Evolutionary conservation across 2,113 vertebrate species (phyloP), one percentile per base, ranked within the genome.

Genomic region (Ictalurus punctatus): DNA sequence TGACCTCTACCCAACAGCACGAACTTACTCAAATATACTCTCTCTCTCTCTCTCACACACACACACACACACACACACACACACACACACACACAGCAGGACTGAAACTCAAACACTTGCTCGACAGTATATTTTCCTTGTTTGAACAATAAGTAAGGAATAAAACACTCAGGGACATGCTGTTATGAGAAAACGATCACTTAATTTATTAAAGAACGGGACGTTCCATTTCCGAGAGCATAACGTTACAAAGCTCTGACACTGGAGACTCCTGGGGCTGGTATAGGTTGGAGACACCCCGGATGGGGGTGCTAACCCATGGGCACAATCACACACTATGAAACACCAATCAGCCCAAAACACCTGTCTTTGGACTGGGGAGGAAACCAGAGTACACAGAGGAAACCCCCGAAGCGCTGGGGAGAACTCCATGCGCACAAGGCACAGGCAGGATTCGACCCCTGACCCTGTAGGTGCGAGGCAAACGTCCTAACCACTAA

Each of bases 1-100:
- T 87, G 73, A 91, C 74, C 88, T 82, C 27, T 85, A 56, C 25
- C 71, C 67, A 69, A 88, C 58, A 3, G 85, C 63, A 90, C 58
- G 37, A 86, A 58, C 56, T 83, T 83, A 83, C 25, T 83, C 87
- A 87, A 87, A 87, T 67, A 90, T 69, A 27, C 80, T 54, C 48
- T 67, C 89, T 65, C 44, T 61, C 10, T 27, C 48, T 25, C 23
- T 37, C 14, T 27, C 86, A 40, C 85, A 37, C 85, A 34, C 69
- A 34, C 61, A 34, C n/a, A 56, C 84, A 23, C 14, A 30, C 37
- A 17, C 30, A 58, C 84, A 23, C 21, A n/a, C 40, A 6, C 30
- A 61, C n/a, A 52, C 40, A 40, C 25, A 54, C 30, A 78, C 82
- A 65, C 81, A 85, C 61, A 21, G 40, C 59, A 83, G 83, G 76